Base-by-base conservation (phyloP, 1,140 invertebrate species). In the Cydia strobilella region DNA sequence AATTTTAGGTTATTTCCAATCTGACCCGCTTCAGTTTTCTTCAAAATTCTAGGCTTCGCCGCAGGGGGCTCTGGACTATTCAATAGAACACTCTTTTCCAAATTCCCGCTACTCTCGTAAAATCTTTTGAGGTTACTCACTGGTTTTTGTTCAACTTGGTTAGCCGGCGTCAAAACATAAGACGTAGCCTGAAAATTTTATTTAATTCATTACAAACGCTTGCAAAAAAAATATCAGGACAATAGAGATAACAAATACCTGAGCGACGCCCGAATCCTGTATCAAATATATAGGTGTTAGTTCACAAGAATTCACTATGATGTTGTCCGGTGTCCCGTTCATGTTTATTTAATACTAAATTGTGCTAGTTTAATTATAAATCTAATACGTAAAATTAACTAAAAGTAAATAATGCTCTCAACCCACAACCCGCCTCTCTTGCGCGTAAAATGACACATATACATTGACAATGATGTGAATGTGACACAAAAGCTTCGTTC, bases 81-180 rank as follows among this genome's bases (percentile, higher is more conserved):
- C 15, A 83, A 76, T 12, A 77, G 77, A 69, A 91, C 80, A 83
- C 86, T 87, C 83, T 84, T 87, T 80, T 88, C 90, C 45, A 92
- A 79, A 82, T 89, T 90, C 75, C 89, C 90, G 85, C 89, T 92
- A 83, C 86, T 92, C 87, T 92, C 90, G 79, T 92, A 92, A 81
- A 90, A 92, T 76, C 79, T 84, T 83, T 91, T 91, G 74, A 92
- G 85, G 80, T 85, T 91, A 80, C 81, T 85, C 7, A 88, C 80
- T 42, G 89, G 86, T 75, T 85, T 90, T 45, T 83, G 82, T 54
- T 75, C 74, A 23, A 80, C 80, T 59, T 80, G 74, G 74, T 75
- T 81, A 62, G 80, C 83, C 73, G 81, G 85, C n/a, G 87, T 77
- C 48, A 91, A 73, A 65, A 90, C 75, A 74, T 86, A 90, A 7